phyloP scores from a whole-genome alignment of 2,113 vertebrate genomes.

The Pantherophis guttatus region DNA sequence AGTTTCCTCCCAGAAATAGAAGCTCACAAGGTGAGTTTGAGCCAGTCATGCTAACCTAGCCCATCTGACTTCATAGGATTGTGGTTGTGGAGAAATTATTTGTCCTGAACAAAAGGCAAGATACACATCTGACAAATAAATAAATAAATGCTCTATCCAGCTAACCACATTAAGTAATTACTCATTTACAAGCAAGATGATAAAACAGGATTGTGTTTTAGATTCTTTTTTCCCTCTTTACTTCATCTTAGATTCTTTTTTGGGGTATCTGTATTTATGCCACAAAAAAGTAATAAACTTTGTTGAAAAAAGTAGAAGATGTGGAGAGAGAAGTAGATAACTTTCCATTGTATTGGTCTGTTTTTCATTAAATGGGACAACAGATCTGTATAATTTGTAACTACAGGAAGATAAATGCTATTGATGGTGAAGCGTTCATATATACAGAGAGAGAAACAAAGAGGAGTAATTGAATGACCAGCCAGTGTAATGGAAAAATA shows the following conservation, averaged over 20 bases:
- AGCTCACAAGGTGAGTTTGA: background rate
- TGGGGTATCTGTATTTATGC: background rate
- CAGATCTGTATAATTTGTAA: constrained; percentile 13
- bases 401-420: background rate
- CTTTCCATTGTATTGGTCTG: constrained; percentile 8
- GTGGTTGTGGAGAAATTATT: background rate
- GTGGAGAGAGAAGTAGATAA: background rate
- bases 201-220: background rate
- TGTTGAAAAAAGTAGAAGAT: background rate
- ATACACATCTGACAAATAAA: background rate
- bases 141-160: background rate
- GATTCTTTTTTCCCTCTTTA: background rate
- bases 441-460: background rate
- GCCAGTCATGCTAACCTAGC: background rate
- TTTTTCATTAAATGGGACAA: constrained; percentile 5
- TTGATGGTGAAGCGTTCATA: constrained; percentile 5
- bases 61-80: background rate
- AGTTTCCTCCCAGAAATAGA: background rate
- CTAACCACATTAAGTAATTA: background rate
- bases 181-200: background rate
- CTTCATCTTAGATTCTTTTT: background rate
- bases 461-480: constrained; percentile 1
- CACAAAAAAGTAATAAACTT: background rate
- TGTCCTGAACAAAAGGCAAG: background rate
- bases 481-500: constrained; percentile 24